Conservation (phyloP, 2,113 vertebrate species). For the Lampris incognitus region DNA sequence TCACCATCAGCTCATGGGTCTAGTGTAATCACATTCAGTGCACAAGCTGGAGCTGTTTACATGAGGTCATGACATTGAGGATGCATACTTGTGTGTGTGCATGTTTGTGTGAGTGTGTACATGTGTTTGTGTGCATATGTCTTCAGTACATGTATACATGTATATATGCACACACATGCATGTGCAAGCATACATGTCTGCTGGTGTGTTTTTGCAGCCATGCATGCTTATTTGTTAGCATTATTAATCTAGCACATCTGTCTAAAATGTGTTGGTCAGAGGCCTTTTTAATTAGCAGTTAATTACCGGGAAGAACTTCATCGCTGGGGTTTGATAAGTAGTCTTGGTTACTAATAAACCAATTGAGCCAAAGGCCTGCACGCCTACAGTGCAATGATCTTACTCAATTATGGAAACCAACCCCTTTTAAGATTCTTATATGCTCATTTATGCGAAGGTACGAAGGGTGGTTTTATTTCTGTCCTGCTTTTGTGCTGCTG, state of each 20-base stretch:
- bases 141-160: background rate
- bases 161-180: background rate
- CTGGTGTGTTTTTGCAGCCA: background rate
- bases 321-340: background rate
- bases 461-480: background rate
- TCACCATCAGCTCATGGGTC: background rate
- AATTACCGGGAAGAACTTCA: background rate
- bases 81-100: background rate
- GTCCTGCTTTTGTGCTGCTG: slow-evolving; percentile 31
- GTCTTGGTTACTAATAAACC: background rate
- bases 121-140: background rate
- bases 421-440: background rate
- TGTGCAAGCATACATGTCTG: background rate
- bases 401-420: background rate
- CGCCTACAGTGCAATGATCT: background rate
- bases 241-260: background rate
- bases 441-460: background rate
- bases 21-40: background rate
- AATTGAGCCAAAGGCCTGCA: background rate
- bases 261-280: background rate
- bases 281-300: background rate
- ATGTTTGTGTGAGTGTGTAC: background rate
- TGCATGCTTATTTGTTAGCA: background rate
- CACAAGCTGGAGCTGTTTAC: background rate
- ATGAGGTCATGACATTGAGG: background rate